These are phyloP conservation scores for Branchellion lobata DNA, from an alignment of 2,888 invertebrate species.

Conservation along the genomic window DNA sequence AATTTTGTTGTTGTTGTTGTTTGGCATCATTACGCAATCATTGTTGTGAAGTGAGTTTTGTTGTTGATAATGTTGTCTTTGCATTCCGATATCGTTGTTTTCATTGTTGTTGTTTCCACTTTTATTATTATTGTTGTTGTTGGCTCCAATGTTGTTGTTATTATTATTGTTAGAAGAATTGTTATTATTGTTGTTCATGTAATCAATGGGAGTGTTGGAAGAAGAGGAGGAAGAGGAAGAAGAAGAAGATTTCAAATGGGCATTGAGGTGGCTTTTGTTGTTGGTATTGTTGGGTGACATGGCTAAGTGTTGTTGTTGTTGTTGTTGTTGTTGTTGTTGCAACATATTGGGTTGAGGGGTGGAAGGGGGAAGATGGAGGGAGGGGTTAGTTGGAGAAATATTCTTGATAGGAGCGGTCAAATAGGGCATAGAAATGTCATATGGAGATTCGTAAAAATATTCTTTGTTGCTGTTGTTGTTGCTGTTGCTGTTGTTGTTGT, in stretches of 20 bases:
- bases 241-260: background rate
- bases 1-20: constrained; percentile 20
- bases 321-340: too few relatives aligned
- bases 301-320: background rate
- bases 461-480: constrained; percentile 7
- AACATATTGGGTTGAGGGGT: background rate
- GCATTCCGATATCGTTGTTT: background rate
- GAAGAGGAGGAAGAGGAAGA: constrained; percentile 27
- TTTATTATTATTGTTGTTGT: background rate
- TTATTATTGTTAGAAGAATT: background rate
- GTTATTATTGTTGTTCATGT: constrained; percentile 16
- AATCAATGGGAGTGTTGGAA: constrained; percentile 16
- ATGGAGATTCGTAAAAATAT: constrained; percentile 10
- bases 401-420: constrained; percentile 4
- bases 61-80: constrained; percentile 7
- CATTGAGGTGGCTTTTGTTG: background rate
- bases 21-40: constrained; percentile 18
- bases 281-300: background rate
- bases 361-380: background rate
- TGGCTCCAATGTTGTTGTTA: background rate
- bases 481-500: background rate
- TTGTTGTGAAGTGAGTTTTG: constrained; percentile 7
- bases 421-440: background rate
- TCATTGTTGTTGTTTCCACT: background rate
- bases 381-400: background rate